Percentiles rank a stretch among this genome's conserved stretches.
Conservation (phyloP, 2,113 vertebrate genomes). For the Hoplias malabaricus region DNA sequence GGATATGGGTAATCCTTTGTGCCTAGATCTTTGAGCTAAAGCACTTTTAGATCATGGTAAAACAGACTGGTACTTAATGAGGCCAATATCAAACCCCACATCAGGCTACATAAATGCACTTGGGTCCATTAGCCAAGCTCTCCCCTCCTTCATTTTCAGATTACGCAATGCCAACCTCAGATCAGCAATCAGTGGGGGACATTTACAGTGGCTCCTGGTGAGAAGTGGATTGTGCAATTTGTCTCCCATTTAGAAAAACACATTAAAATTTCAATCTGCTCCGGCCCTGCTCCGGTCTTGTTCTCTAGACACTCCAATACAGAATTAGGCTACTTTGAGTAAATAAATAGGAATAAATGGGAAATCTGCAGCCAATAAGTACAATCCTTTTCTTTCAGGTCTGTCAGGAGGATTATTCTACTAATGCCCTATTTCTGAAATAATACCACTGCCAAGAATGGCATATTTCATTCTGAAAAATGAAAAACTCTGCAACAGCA, state of each 20-base stretch:
- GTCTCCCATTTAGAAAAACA: neutral
- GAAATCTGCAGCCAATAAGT: neutral
- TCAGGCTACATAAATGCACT: neutral
- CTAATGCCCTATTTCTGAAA: neutral
- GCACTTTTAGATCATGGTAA: neutral
- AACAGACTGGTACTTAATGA: neutral
- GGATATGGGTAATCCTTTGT: no score
- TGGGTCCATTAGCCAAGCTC: neutral
- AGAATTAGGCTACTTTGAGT: neutral
- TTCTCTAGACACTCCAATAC: neutral
- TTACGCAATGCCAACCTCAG: neutral
- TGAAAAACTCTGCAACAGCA: neutral
- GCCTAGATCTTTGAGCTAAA: no score
- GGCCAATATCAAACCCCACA: neutral
- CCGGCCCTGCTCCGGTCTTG: neutral
- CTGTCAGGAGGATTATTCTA: neutral
- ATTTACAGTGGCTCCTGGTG: neutral
- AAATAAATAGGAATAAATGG: no score
- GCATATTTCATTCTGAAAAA: neutral
- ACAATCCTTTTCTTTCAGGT: neutral
- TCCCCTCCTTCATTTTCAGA: neutral
- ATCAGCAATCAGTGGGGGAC: neutral
- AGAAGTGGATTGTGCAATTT: neutral
- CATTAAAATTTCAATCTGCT: neutral
- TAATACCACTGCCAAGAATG: neutral